These are phyloP conservation scores for Erithacus rubecula DNA, from an alignment of 2,797 vertebrate genomes.

Conservation along the genomic window DNA sequence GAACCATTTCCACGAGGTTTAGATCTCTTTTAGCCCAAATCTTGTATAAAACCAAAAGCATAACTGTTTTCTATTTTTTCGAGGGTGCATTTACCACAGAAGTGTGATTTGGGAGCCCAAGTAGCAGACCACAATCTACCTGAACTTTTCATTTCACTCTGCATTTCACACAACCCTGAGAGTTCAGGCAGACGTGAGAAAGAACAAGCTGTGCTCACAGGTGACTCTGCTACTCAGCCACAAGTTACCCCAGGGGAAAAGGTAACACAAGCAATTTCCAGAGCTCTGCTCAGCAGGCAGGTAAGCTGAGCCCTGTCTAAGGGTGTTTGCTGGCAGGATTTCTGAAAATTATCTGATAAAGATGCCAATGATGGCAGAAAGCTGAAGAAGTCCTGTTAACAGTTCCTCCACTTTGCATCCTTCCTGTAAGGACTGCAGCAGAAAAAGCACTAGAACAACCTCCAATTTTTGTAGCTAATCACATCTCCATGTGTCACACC, in stretches of 20 bases:
- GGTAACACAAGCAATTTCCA: background rate
- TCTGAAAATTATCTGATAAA: background rate
- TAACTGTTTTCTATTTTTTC: background rate
- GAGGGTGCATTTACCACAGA: background rate
- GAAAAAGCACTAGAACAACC: background rate
- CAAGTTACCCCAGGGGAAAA: background rate
- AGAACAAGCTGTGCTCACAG: background rate
- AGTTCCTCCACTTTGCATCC: background rate
- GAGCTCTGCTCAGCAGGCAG: background rate
- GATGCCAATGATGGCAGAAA: background rate
- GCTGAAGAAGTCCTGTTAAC: background rate
- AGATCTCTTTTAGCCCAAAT: background rate
- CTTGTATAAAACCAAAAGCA: background rate
- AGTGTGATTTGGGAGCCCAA: background rate
- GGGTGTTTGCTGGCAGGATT: background rate
- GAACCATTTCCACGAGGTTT: background rate
- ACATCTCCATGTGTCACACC: background rate
- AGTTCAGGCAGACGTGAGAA: accelerated
- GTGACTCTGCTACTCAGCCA: background rate
- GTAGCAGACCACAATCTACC: background rate
- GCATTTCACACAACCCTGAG: background rate
- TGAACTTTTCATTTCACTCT: background rate
- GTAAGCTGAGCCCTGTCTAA: background rate
- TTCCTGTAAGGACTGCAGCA: background rate
- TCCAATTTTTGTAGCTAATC: background rate